These are phyloP conservation scores for Prosapia bicincta DNA, from an alignment of 2,888 invertebrate species.

Conservation along the genomic window DNA sequence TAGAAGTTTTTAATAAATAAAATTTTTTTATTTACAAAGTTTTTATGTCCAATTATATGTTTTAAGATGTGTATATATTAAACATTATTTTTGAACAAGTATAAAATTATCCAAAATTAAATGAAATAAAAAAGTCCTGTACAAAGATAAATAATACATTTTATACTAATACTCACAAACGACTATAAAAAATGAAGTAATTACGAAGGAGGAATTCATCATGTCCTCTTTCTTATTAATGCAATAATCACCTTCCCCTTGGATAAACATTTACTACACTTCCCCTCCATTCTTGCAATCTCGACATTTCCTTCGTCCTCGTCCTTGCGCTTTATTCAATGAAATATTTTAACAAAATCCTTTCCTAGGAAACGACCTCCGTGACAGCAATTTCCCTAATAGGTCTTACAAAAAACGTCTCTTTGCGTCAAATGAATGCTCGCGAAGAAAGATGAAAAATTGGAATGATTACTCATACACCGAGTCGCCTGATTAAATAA, in stretches of 20 bases:
- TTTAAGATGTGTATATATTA: no score
- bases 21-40: no score
- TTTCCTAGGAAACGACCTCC: background rate
- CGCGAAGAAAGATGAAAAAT: background rate
- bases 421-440: conserved; percentile 2
- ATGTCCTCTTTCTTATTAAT: background rate
- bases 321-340: background rate
- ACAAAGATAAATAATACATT: no score
- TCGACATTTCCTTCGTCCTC: background rate
- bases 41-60: no score
- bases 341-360: conserved; percentile 2
- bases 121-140: no score
- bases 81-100: no score
- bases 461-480: background rate
- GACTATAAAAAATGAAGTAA: no score
- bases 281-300: background rate
- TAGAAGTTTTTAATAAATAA: no score
- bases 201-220: background rate
- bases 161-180: no score
- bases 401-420: background rate
- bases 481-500: background rate
- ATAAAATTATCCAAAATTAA: no score
- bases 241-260: background rate
- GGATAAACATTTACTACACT: background rate
- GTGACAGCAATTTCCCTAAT: conserved; percentile 2